Evolutionary conservation across 1,140 invertebrate genomes (phyloP).

Genomic region (Periplaneta americana): DNA sequence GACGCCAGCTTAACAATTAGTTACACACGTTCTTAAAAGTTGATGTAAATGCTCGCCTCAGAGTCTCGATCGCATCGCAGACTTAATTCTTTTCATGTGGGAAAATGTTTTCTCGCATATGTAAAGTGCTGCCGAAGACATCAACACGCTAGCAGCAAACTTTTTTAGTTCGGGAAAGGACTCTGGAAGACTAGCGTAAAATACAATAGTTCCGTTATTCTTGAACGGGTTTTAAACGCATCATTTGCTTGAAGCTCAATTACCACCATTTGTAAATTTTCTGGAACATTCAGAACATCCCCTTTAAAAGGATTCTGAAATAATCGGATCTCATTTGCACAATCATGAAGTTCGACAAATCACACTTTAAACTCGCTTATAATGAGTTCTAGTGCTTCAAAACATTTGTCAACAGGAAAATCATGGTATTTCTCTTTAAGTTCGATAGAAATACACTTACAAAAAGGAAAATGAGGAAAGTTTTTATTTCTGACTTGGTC

Average conservation of each 20-base stretch:
- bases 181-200: neutral
- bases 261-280: neutral
- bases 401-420: no score
- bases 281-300: neutral
- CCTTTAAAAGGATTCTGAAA: neutral
- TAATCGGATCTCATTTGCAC: neutral
- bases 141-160: neutral
- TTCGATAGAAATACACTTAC: neutral
- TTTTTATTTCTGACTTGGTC: neutral
- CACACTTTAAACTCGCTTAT: neutral
- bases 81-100: neutral
- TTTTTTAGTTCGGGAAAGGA: neutral
- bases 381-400: neutral
- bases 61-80: neutral
- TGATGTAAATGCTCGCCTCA: neutral
- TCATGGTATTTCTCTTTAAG: no score
- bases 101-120: neutral
- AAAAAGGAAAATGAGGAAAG: neutral
- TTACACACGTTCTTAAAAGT: neutral
- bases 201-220: neutral
- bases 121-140: neutral
- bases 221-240: neutral
- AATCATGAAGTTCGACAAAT: neutral
- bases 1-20: neutral
- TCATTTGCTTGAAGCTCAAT: neutral